A percentile compares a stretch with the other conserved stretches of the same genome.
Conservation (phyloP, 30 jellyfish, hydroid and myxozoan species). For the Turritopsis dohrnii region DNA sequence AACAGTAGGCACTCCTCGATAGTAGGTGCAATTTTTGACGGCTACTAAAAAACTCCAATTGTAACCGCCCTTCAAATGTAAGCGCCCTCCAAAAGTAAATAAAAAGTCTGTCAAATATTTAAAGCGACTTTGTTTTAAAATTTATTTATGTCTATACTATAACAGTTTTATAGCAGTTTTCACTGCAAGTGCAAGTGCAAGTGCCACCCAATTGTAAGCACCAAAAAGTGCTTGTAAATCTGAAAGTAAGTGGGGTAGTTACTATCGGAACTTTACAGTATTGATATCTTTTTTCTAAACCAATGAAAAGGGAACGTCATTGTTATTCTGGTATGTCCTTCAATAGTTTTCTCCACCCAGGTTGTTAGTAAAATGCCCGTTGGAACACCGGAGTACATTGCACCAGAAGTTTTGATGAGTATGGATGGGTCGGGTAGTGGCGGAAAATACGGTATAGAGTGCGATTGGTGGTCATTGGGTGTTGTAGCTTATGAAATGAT, state of each 20-base stretch:
- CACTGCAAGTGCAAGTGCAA: no score
- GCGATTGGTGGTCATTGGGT: constrained; percentile 99
- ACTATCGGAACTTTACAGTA: no score
- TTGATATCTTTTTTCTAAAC: no score
- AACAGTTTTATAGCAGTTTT: no score
- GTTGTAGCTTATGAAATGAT: constrained; percentile 98
- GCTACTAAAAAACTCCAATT: not conserved
- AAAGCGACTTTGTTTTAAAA: not conserved
- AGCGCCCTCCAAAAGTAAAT: not conserved
- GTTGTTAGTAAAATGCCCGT: constrained; percentile 99
- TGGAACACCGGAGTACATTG: constrained; percentile 99
- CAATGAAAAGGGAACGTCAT: no score
- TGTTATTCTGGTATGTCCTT: no score
- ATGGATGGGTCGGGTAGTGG: constrained; percentile 96
- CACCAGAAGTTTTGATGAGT: constrained; percentile 98
- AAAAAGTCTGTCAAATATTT: not conserved
- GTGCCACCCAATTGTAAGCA: no score
- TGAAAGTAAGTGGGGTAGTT: no score
- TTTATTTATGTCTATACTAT: no score
- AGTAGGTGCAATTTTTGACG: not conserved
- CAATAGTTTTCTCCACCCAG: constrained; percentile 10
- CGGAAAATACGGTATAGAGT: constrained; percentile 96
- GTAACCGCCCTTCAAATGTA: not conserved
- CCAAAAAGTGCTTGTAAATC: no score
- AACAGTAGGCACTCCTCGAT: not conserved